A percentile compares a stretch with the other conserved stretches of the same genome.
These are phyloP conservation scores for Corythaixoides concolor DNA, from an alignment of 2,113 vertebrate species.

Conservation along the genomic window DNA sequence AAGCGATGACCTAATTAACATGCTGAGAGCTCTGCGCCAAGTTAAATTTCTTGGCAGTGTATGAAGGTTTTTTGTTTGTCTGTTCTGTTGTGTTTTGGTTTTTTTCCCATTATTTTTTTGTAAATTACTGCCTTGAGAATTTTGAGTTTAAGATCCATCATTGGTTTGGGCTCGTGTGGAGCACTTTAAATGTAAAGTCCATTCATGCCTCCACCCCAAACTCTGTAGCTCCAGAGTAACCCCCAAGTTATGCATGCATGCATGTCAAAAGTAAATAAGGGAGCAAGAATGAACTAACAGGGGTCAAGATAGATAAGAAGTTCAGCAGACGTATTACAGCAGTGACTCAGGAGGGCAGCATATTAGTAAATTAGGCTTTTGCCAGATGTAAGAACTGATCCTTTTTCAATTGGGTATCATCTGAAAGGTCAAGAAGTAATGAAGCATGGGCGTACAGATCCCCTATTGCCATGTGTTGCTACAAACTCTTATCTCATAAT, in stretches of 20 bases:
- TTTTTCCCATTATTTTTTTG: neutral
- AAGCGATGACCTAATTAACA: neutral
- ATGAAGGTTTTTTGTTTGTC: neutral
- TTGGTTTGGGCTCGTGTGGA: neutral
- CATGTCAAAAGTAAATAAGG: neutral
- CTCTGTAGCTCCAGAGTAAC: neutral
- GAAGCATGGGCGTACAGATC: constrained; percentile 58
- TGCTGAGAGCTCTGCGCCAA: neutral
- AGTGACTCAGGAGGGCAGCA: constrained; percentile 55
- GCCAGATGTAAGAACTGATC: constrained; percentile 72
- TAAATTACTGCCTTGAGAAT: neutral
- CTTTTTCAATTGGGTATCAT: constrained; percentile 69
- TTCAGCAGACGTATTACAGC: constrained; percentile 45
- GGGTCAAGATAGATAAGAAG: constrained; percentile 52
- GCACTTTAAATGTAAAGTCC: neutral
- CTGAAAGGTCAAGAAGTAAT: constrained; percentile 70
- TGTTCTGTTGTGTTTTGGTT: neutral
- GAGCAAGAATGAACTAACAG: constrained; percentile 7
- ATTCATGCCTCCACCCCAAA: neutral
- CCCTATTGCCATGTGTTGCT: constrained; percentile 65
- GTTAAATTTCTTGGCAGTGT: neutral
- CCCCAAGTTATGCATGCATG: neutral
- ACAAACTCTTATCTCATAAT: constrained; percentile 56
- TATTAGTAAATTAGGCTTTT: constrained; percentile 72
- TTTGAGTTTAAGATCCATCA: neutral